Conservation (phyloP, 2,888 invertebrate species). For the Leptopilina myrica region DNA sequence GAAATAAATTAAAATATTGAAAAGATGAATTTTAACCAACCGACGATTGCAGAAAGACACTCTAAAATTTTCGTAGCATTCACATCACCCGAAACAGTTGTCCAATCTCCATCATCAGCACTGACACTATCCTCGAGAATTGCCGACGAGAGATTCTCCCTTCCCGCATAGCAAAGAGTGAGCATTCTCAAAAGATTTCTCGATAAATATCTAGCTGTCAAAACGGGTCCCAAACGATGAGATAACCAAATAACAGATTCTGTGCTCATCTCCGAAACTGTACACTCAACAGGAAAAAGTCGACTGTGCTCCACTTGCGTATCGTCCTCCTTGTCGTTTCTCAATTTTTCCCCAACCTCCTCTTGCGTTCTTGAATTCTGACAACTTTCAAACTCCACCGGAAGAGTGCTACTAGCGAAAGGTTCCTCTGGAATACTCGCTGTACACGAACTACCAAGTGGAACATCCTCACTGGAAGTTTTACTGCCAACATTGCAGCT, state of each 20-base stretch:
- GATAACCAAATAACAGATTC: slow-evolving; percentile 95
- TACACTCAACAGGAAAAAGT: slow-evolving; percentile 71
- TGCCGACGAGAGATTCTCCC: slow-evolving; percentile 83
- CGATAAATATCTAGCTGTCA: slow-evolving; percentile 93
- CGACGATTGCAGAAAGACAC: slow-evolving; percentile 89
- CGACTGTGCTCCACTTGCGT: slow-evolving; percentile 48
- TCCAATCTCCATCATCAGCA: slow-evolving; percentile 81
- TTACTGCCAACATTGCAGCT: slow-evolving; percentile 83
- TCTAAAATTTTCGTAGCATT: slow-evolving; percentile 93
- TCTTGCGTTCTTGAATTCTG: slow-evolving; percentile 15
- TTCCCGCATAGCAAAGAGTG: slow-evolving; percentile 93
- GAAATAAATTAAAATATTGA: neutral
- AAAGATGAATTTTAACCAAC: slow-evolving; percentile 44
- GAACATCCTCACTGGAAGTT: slow-evolving; percentile 74
- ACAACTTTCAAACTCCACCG: neutral
- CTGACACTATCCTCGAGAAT: slow-evolving; percentile 69
- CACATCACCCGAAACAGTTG: slow-evolving; percentile 85
- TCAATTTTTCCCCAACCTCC: slow-evolving; percentile 46
- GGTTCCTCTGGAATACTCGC: slow-evolving; percentile 24
- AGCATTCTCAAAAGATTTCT: slow-evolving; percentile 95
- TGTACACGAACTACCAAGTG: slow-evolving; percentile 57
- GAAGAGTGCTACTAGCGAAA: slow-evolving; percentile 43
- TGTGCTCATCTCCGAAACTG: slow-evolving; percentile 91
- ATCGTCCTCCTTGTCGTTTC: slow-evolving; percentile 51
- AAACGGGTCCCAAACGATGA: slow-evolving; percentile 94